A percentile compares a stretch with the other conserved stretches of the same genome.
Evolutionary conservation across 23 tunicate genomes (phyloP).

Genomic region (Halocynthia aurantium): DNA sequence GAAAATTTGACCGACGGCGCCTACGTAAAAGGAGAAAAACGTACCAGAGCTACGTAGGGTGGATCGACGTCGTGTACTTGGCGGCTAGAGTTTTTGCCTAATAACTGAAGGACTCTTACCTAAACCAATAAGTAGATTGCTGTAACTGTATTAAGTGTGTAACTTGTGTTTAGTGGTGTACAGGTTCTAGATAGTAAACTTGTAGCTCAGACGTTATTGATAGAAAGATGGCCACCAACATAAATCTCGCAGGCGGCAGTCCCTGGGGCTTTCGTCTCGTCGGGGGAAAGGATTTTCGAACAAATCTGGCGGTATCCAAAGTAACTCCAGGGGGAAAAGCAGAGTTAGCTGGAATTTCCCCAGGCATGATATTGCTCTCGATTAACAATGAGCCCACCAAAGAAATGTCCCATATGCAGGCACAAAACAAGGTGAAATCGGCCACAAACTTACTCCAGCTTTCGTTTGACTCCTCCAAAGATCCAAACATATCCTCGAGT

Average conservation of each 20-base stretch:
- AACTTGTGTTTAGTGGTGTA: too few species aligned
- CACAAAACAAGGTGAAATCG: slow-evolving; percentile 60
- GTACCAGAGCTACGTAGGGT: too few species aligned
- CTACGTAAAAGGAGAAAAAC: too few species aligned
- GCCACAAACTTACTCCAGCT: slow-evolving; percentile 4
- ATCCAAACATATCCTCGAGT: background rate
- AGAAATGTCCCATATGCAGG: slow-evolving; percentile 56
- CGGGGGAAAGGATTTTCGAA: slow-evolving; percentile 91
- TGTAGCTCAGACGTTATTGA: too few species aligned
- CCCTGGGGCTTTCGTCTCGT: slow-evolving; percentile 98
- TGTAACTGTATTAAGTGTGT: too few species aligned
- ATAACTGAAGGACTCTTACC: too few species aligned
- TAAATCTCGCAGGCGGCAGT: slow-evolving; percentile 90
- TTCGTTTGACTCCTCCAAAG: background rate
- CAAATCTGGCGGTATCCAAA: slow-evolving; percentile 72
- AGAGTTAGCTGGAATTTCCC: slow-evolving; percentile 68
- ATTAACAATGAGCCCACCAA: slow-evolving; percentile 60
- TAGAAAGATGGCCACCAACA: slow-evolving; percentile 31
- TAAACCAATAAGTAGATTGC: too few species aligned
- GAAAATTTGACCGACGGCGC: too few species aligned
- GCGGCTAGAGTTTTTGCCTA: too few species aligned
- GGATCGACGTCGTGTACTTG: too few species aligned
- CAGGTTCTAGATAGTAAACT: too few species aligned
- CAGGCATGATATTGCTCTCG: slow-evolving; percentile 60
- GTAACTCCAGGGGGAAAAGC: slow-evolving; percentile 95